phyloP scores from a whole-genome alignment of 2,113 vertebrate species.

The Pteruthius melanotis region DNA sequence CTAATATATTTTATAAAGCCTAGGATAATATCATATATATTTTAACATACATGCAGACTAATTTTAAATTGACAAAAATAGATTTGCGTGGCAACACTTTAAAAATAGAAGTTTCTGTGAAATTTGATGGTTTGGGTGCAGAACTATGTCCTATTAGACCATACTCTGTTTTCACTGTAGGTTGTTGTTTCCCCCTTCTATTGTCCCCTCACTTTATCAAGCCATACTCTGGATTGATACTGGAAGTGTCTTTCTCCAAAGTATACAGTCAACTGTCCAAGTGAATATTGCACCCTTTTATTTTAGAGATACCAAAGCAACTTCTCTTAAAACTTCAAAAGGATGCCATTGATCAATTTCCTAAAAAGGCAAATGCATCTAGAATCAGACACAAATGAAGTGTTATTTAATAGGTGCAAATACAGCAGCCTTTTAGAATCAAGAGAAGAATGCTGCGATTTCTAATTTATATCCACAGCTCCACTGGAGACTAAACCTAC shows the following conservation, averaged over 20 bases:
- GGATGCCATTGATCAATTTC: accelerated
- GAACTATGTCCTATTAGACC: not conserved
- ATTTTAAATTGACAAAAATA: not conserved
- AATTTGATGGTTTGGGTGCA: not conserved
- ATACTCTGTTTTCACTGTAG: not conserved
- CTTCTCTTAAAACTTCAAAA: not conserved
- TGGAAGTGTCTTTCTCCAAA: not conserved
- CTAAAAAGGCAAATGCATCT: not conserved
- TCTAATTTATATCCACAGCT: not conserved
- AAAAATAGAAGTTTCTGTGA: not conserved
- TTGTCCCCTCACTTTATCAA: not conserved
- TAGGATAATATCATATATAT: not conserved
- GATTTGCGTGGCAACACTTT: not conserved
- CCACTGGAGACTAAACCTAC: not conserved
- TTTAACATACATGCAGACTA: not conserved
- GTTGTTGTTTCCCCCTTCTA: not conserved
- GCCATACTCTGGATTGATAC: not conserved
- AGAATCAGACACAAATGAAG: not conserved
- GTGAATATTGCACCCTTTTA: not conserved
- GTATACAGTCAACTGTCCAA: not conserved
- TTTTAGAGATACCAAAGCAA: not conserved
- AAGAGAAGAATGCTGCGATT: not conserved
- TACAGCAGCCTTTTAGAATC: not conserved
- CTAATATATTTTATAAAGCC: not conserved
- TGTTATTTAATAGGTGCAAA: not conserved